Evolutionary conservation across 2,113 vertebrate genomes (phyloP), one percentile per base, ranked within the genome.

Genomic region (Boleophthalmus pectinirostris): DNA sequence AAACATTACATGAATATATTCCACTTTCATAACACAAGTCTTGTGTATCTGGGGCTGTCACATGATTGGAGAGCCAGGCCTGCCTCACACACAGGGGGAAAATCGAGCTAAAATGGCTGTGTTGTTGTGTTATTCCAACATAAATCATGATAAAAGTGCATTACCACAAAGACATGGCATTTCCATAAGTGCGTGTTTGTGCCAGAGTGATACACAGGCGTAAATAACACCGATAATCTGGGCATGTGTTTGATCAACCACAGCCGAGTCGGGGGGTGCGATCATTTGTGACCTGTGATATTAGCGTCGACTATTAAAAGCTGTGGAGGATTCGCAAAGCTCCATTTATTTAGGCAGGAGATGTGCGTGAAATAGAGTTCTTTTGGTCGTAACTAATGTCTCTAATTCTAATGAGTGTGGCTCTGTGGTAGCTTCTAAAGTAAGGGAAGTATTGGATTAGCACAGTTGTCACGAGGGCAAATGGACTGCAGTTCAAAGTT

Each of bases 351-450:
- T 83, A 73, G 77, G 79, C 23, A 79, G 81, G 83, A 89, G 80
- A 92, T 87, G 88, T 92, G 90, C 89, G 80, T 90, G 85, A 91
- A 88, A 90, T 90, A 90, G 88, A 81, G 85, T 91, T 89, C 83
- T 84, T 89, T 88, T 90, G 90, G 79, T 90, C 82, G 89, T 91
- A 90, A 88, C 85, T 89, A 90, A 91, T 91, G 84, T 85, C 82
- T 85, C 80, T 88, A 87, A 92, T 92, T 88, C 83, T 88, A 88
- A 87, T 88, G 84, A 89, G 81, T 66, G 57, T 43, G 47, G 83
- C 82, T 81, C 75, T 77, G 81, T 81, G 68, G 76, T 68, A 78
- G 84, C 83, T 82, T 74, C 82, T 88, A 86, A 92, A 92, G 85
- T 29, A 4, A 29, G 82, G 82, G 75, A 88, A 80, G 78, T 75